A percentile compares a stretch with the other conserved stretches of the same genome.
These are phyloP conservation scores for Columba janthina DNA, from an alignment of 2,113 vertebrate species.

Conservation along the genomic window DNA sequence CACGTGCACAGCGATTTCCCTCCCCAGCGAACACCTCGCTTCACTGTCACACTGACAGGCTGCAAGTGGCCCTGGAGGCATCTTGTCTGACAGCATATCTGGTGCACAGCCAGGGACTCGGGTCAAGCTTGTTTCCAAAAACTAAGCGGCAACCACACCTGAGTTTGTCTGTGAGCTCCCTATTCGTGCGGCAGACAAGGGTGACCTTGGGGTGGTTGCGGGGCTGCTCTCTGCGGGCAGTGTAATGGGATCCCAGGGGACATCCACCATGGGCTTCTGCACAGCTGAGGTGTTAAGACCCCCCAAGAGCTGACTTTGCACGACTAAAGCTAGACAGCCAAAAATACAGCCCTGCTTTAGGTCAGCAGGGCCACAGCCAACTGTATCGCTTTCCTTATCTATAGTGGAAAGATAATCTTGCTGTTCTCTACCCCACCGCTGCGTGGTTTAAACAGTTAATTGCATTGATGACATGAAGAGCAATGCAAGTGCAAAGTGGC, in stretches of 20 bases:
- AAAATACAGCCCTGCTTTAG: neutral
- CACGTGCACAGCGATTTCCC: neutral
- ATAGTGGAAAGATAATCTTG: neutral
- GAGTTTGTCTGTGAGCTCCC: neutral
- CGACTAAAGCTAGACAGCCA: neutral
- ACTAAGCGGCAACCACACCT: neutral
- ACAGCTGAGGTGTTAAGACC: neutral
- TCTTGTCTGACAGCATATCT: neutral
- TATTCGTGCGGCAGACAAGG: neutral
- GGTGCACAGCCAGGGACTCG: neutral
- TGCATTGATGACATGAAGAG: neutral
- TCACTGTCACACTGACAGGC: neutral
- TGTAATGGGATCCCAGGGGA: neutral
- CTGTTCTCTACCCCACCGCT: neutral
- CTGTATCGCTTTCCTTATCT: neutral
- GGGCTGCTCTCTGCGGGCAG: neutral
- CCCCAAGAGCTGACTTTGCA: neutral
- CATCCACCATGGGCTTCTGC: neutral
- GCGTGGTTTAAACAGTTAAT: neutral
- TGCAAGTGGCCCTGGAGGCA: slow-evolving; percentile 6
- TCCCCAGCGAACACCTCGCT: neutral
- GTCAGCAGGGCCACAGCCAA: neutral
- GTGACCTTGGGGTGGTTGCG: neutral
- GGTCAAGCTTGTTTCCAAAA: slow-evolving; percentile 3
- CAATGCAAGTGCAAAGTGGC: neutral